A percentile compares a stretch with the other conserved stretches of the same genome.
Evolutionary conservation across 2,888 invertebrate genomes (phyloP).

Genomic region (Capitulum mitella): DNA sequence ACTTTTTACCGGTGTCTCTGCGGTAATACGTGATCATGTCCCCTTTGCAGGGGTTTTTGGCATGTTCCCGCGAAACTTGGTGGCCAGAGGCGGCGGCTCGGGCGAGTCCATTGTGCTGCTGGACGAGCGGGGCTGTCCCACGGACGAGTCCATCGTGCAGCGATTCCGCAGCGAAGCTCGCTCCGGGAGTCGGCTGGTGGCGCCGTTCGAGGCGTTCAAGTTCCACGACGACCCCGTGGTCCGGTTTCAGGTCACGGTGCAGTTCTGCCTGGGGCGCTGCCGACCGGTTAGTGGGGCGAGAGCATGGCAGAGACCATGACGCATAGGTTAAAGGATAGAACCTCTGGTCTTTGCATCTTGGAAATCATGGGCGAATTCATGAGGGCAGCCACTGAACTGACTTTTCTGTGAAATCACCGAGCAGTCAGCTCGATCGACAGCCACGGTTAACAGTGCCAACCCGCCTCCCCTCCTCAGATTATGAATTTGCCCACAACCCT

Average conservation of each 20-base stretch:
- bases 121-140: conserved; percentile 72
- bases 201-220: conserved; percentile 70
- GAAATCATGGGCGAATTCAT: background rate
- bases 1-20: background rate
- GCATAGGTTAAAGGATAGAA: background rate
- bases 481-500: background rate
- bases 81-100: conserved; percentile 67
- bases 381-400: background rate
- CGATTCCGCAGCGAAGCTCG: conserved; percentile 32
- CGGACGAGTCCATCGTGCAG: conserved; percentile 50
- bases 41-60: conserved; percentile 44
- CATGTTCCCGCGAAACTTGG: conserved; percentile 62
- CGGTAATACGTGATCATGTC: too few species aligned
- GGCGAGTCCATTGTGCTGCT: conserved; percentile 63
- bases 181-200: conserved; percentile 40
- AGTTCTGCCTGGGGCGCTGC: conserved; percentile 67
- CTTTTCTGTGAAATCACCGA: too few species aligned
- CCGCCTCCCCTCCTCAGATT: too few species aligned
- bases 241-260: conserved; percentile 70
- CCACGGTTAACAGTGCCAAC: too few species aligned
- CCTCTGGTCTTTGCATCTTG: background rate
- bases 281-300: conserved; percentile 49
- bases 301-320: background rate
- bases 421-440: too few species aligned
- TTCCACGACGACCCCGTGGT: conserved; percentile 77